phyloP scores from a whole-genome alignment of 2,113 vertebrate genomes.

The Melanostigma gelatinosum region DNA sequence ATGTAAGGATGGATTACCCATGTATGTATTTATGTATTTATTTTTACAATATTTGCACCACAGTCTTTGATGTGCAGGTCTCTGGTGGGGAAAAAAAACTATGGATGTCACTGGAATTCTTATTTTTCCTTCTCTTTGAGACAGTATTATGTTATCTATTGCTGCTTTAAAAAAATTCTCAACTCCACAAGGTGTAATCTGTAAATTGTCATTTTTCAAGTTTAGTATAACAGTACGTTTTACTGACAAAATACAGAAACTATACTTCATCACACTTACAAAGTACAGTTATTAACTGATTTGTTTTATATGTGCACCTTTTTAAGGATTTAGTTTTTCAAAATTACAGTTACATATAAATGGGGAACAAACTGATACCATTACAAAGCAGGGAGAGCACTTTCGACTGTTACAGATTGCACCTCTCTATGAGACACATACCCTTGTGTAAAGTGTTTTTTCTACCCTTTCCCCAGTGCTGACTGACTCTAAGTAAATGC shows the following conservation, averaged over 20 bases:
- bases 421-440: slow-evolving; percentile 73
- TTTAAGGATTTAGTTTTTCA: slow-evolving; percentile 72
- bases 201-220: slow-evolving; percentile 75
- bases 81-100: slow-evolving; percentile 62
- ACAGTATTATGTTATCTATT: slow-evolving; percentile 74
- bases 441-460: slow-evolving; percentile 67
- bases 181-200: slow-evolving; percentile 79
- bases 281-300: slow-evolving; percentile 52
- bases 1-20: slow-evolving; percentile 79
- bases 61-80: slow-evolving; percentile 66
- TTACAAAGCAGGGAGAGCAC: slow-evolving; percentile 75
- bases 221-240: slow-evolving; percentile 49
- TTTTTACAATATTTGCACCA: slow-evolving; percentile 80
- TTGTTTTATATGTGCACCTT: slow-evolving; percentile 71
- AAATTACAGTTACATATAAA: slow-evolving; percentile 45
- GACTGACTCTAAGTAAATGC: slow-evolving; percentile 65
- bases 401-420: slow-evolving; percentile 82
- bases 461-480: slow-evolving; percentile 35
- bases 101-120: slow-evolving; percentile 77
- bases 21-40: slow-evolving; percentile 84
- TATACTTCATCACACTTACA: slow-evolving; percentile 50
- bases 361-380: slow-evolving; percentile 50
- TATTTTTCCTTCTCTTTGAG: slow-evolving; percentile 55
- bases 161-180: slow-evolving; percentile 68
- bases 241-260: slow-evolving; percentile 54